Evolutionary conservation across 2,113 vertebrate genomes (phyloP).

Genomic region (Laterallus jamaicensis): DNA sequence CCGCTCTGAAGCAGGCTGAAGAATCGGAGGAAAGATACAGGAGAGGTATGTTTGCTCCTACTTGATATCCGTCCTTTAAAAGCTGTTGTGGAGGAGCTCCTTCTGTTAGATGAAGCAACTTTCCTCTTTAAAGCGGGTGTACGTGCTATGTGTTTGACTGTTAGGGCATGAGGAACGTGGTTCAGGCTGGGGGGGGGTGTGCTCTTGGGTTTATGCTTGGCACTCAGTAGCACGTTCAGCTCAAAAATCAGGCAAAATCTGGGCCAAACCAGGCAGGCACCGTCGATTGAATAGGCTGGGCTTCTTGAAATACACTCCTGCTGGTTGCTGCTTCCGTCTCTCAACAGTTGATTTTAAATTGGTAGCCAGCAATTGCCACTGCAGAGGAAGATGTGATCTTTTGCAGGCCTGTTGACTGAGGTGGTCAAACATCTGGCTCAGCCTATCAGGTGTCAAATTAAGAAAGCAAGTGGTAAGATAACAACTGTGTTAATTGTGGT

Average conservation of each 20-base stretch:
- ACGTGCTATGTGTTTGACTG: rapidly evolving
- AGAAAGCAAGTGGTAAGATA: background rate
- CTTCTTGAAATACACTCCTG: rapidly evolving
- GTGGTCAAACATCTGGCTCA: background rate
- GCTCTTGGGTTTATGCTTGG: background rate
- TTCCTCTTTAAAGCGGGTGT: background rate
- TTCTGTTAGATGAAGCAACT: rapidly evolving
- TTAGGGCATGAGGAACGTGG: rapidly evolving
- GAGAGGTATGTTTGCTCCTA: slow-evolving; percentile 72
- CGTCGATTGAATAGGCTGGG: background rate
- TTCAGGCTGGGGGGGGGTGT: no score
- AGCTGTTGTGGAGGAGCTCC: background rate
- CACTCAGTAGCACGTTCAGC: rapidly evolving
- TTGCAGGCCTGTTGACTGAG: background rate
- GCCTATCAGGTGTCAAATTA: background rate
- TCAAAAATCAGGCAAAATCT: background rate
- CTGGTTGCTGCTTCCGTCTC: background rate
- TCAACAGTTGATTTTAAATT: background rate
- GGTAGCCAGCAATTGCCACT: rapidly evolving
- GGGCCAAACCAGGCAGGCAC: no score
- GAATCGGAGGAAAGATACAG: slow-evolving; percentile 83
- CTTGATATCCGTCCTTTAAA: background rate
- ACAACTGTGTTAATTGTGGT: background rate
- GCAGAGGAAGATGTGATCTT: no score
- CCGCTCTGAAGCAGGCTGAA: slow-evolving; percentile 86